phyloP scores from a whole-genome alignment of 2,113 vertebrate species.

The Gallinago paraguaiae region DNA sequence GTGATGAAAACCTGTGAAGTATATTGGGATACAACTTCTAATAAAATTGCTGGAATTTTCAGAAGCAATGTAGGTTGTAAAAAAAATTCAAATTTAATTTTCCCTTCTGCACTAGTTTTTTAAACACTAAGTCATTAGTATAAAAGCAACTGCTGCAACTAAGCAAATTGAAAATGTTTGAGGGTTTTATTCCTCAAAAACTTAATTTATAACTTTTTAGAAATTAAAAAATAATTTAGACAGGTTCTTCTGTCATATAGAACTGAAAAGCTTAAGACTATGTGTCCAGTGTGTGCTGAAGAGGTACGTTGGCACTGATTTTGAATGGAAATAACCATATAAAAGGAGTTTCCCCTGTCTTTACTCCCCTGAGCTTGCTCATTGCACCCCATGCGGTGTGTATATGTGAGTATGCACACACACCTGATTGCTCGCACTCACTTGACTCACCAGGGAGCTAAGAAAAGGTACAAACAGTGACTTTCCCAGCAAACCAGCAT shows the following conservation, averaged over 20 bases:
- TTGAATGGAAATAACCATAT: not conserved
- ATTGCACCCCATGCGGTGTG: not conserved
- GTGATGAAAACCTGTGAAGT: not conserved
- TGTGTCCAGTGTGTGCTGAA: rapidly evolving
- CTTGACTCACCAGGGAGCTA: not conserved
- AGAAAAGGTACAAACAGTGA: not conserved
- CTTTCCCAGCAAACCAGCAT: not conserved
- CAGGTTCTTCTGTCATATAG: not conserved
- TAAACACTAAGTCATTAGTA: not conserved
- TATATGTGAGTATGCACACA: too few relatives aligned
- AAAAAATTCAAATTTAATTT: not conserved
- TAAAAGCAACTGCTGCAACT: not conserved
- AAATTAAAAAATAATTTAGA: not conserved
- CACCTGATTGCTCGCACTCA: not conserved
- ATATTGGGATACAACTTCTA: not conserved
- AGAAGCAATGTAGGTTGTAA: not conserved
- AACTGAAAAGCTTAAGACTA: not conserved
- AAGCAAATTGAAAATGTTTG: not conserved
- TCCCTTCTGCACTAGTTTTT: not conserved
- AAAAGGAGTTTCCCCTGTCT: not conserved
- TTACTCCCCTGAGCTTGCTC: not conserved
- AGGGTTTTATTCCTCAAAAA: not conserved
- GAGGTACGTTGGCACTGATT: not conserved
- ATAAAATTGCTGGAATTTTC: not conserved
- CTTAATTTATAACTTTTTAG: not conserved